Evolutionary conservation across 2,888 invertebrate species (phyloP), one percentile per base, ranked within the genome.

Genomic region (Serrognathus titanus): DNA sequence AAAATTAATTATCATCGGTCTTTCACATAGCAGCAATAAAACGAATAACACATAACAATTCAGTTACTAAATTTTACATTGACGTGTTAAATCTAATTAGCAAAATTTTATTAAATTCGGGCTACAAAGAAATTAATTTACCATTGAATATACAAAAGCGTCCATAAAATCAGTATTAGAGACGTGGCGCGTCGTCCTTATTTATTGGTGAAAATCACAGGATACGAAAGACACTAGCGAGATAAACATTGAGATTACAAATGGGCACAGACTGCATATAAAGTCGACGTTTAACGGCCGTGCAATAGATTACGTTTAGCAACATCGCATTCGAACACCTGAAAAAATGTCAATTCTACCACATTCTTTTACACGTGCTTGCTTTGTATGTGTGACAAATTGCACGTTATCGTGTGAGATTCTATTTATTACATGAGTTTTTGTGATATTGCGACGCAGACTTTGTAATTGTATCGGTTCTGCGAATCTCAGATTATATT

Each of bases 331-430:
- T 66, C 60, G 66, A 65, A 65, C 64, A 55, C 55, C 58, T 57
- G 60, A 66, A 69, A 68, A 68, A 69, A 69, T 66, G 62, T 35
- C 63, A 61, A 70, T 68, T 68, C 66, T 65, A 66, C 69, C 61
- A 65, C 69, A 71, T 71, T 71, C 71, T 70, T 69, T 67, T 67
- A 69, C 68, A 69, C 67, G 67, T 68, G 66, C 66, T 66, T 66
- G 63, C 70, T 70, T 69, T 69, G 70, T 69, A 70, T 70, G 69
- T 70, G 71, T 66, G 71, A 71, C 71, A 71, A 71, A 71, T 71
- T 71, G 70, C 68, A 57, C 53, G 57, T 60, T 64, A 63, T 66
- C 67, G 68, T 69, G 70, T 68, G 65, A 68, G 70, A 70, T 69
- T 69, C 66, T 63, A 70, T 62, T 53, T 52, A 54, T 57, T 56